Evolutionary conservation across 2,888 invertebrate species (phyloP), one percentile per base, ranked within the genome.

Genomic region (Diarsia dahlii): DNA sequence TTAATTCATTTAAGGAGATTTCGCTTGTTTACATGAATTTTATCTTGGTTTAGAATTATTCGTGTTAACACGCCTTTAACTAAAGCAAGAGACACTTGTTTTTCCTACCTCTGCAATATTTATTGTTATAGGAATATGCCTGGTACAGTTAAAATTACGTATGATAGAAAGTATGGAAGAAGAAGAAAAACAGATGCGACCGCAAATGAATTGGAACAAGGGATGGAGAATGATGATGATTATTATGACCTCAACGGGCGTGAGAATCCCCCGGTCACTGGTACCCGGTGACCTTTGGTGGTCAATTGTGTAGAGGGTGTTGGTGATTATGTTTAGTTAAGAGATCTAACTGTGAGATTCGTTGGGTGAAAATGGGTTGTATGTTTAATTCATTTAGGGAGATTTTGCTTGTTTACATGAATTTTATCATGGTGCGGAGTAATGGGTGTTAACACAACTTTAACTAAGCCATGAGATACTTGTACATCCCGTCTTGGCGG

Each of bases 261-360:
- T 95, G 95, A 92, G 95, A 95, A 94, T 86, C 90, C 86, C 50
- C 67, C 81, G 89, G 88, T 87, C 88, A 87, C 82, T 81, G 82
- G 79, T 87, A 85, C 87, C 81, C 82, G 75, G 56, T 78, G 85
- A 88, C 87, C 88, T 85, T 84, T 85, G 81, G 70, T 87, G 86
- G 86, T 81, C 87, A 87, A 82, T 77, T 52, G 56, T 45, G 50
- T 80, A 87, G 23, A 81, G 87, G 81, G 39, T 85, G 87, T 72
- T 69, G 45, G 50, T 73, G 58, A 64, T 72, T 73, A 15, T 68
- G 68, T 28, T 28, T 28, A n/a, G 71, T 81, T 75, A 58, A 62
- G 56, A 60, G 76, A 76, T 76, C 48, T n/a, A 54, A 39, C n/a
- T 48, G 8, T 9, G 18, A 45, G 62, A 77, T 77, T 50, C 20